Evolutionary conservation across 1,140 invertebrate genomes (phyloP).

Genomic region (Tetragonula clypearis): DNA sequence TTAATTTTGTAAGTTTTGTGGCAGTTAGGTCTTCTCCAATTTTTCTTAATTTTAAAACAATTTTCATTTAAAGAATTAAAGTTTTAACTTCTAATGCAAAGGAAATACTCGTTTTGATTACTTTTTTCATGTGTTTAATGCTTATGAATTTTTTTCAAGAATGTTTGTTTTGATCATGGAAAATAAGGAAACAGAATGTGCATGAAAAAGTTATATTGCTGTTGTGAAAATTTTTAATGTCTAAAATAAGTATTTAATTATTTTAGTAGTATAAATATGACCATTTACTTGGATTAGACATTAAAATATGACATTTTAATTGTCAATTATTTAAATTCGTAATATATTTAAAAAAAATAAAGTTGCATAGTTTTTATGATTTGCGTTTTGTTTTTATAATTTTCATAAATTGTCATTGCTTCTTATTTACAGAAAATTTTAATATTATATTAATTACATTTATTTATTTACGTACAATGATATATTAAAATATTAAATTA

Average conservation of each 20-base stretch:
- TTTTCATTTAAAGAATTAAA: not conserved
- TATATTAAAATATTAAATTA: not conserved
- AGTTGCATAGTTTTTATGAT: not conserved
- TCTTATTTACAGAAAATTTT: not conserved
- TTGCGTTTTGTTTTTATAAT: not conserved
- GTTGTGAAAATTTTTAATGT: slow-evolving; percentile 1
- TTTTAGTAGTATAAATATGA: slow-evolving; percentile 14
- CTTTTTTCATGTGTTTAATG: not conserved
- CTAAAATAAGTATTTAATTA: not conserved
- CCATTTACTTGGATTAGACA: not conserved
- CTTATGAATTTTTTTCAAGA: not conserved
- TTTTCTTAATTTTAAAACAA: slow-evolving; percentile 21
- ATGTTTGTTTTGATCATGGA: not conserved
- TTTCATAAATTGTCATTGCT: not conserved
- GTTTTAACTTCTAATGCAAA: not conserved
- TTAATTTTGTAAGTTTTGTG: slow-evolving; percentile 79
- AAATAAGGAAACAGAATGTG: slow-evolving; percentile 5
- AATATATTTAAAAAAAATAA: not conserved
- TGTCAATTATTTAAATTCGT: not conserved
- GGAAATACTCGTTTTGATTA: not conserved
- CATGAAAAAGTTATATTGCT: slow-evolving; percentile 10
- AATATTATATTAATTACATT: not conserved
- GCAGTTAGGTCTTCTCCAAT: slow-evolving; percentile 16
- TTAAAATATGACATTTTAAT: not conserved
- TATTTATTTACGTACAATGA: slow-evolving; percentile 3